Evolutionary conservation across 2,113 vertebrate genomes (phyloP), one percentile per base, ranked within the genome.

Genomic region (Thalassarche chlororhynchos): DNA sequence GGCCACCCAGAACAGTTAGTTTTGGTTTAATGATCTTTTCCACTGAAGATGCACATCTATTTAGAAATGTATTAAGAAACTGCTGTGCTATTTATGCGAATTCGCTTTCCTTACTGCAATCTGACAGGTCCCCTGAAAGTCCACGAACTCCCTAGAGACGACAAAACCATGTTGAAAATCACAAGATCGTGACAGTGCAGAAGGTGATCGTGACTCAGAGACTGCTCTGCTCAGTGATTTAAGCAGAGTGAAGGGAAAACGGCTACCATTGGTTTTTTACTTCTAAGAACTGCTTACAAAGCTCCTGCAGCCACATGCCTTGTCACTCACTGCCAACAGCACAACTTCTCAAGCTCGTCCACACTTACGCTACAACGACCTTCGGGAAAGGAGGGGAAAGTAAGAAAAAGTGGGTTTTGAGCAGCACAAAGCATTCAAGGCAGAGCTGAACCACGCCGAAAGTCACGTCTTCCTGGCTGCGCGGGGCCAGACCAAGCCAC

Each of bases 381-480:
- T 26, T 19, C 4, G 5, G 18, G 10, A 38, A 49, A 55, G 8
- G 12, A 32, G 4, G 6, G 9, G 10, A 1, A 29, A 44, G 0
- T 4, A 49, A 36, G 3, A 4, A n/a, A 24, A 57, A 4, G 1
- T 0, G 2, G 2, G 1, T 0, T 0, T 12, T 3, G 5, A 14
- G 20, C 9, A 13, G 24, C 17, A 6, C 34, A 26, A 29, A 3
- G 6, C 29, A 5, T 1, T 0, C 13, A 3, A 2, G 17, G 5
- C 2, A 17, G 13, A 17, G 9, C 8, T 5, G 8, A 16, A 3
- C 18, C 44, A 17, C 17, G 14, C 17, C 47, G 16, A 0, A 54
- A 25, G 14, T 2, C 38, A 17, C 12, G 2, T 1, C n/a, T 1
- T 8, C 17, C 46, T 1, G 31, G 18, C 65, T 10, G 36, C 34